A percentile compares a stretch with the other conserved stretches of the same genome.
Evolutionary conservation across 2,113 vertebrate species (phyloP).

Genomic region (Hyperopisus bebe): DNA sequence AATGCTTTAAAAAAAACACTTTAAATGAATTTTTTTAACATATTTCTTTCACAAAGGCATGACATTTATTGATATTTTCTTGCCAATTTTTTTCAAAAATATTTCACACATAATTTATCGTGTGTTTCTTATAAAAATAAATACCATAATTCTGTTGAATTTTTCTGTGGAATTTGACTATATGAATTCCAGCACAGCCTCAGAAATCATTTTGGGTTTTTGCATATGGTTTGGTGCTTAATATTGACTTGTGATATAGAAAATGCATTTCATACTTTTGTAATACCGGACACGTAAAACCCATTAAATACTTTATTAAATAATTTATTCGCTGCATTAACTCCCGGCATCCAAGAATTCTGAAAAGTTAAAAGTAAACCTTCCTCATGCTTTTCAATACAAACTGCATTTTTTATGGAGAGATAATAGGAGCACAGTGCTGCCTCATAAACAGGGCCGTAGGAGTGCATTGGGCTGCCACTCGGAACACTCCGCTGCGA

Average conservation of each 20-base stretch:
- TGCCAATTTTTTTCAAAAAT: background rate
- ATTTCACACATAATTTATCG: background rate
- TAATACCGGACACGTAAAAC: background rate
- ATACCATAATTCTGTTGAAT: background rate
- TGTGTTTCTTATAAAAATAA: background rate
- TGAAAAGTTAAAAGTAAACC: background rate
- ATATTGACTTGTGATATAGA: background rate
- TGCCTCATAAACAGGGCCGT: background rate
- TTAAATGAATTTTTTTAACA: background rate
- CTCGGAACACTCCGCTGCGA: background rate
- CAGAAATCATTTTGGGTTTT: background rate
- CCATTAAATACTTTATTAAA: background rate
- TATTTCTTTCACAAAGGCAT: background rate
- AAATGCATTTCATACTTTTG: background rate
- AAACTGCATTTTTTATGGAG: background rate
- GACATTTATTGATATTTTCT: background rate
- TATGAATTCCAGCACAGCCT: background rate
- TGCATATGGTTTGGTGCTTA: background rate
- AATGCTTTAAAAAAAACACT: background rate
- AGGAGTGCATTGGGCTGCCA: background rate
- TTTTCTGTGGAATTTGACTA: background rate
- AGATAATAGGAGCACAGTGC: background rate
- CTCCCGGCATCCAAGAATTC: background rate
- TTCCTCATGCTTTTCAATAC: background rate
- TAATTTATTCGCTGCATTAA: background rate